A percentile compares a stretch with the other conserved stretches of the same genome.
These are phyloP conservation scores for Sitobion miscanthi DNA, from an alignment of 1,140 invertebrate genomes.

Conservation along the genomic window DNA sequence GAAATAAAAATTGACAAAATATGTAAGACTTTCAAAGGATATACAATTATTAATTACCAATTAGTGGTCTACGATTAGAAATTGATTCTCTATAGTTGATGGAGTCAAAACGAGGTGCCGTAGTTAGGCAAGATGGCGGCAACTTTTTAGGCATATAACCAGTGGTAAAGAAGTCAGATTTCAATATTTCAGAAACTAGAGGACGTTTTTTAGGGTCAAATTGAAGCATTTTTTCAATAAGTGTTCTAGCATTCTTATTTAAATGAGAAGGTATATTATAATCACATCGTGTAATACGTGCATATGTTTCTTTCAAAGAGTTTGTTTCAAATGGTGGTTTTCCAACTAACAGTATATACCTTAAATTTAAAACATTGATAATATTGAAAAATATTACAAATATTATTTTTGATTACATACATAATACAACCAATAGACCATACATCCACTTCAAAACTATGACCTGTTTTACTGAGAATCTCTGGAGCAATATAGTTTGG, in stretches of 20 bases:
- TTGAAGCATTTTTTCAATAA: conserved; percentile 88
- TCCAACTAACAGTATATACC: conserved; percentile 90
- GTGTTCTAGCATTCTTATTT: conserved; percentile 73
- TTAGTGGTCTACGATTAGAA: conserved; percentile 70
- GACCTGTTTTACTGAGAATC: conserved; percentile 90
- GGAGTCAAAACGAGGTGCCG: conserved; percentile 84
- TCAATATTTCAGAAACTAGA: conserved; percentile 76
- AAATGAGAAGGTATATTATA: conserved; percentile 83
- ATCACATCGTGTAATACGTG: conserved; percentile 89
- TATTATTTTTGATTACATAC: conserved; percentile 63
- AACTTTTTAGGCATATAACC: conserved; percentile 83
- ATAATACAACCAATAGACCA: conserved; percentile 97
- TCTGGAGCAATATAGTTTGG: conserved; percentile 98
- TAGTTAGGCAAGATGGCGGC: conserved; percentile 88
- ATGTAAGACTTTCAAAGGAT: background rate
- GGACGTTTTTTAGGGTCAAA: conserved; percentile 82
- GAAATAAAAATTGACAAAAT: background rate
- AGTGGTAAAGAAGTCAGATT: conserved; percentile 77
- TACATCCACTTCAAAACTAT: conserved; percentile 95
- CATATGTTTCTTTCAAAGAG: conserved; percentile 87
- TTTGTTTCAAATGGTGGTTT: conserved; percentile 96
- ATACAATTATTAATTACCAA: background rate
- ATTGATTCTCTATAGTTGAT: conserved; percentile 67
- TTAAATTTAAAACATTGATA: conserved; percentile 59
- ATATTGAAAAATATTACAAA: background rate